phyloP scores from a whole-genome alignment of 2,888 invertebrate genomes.

The Ptilodon capucinus region DNA sequence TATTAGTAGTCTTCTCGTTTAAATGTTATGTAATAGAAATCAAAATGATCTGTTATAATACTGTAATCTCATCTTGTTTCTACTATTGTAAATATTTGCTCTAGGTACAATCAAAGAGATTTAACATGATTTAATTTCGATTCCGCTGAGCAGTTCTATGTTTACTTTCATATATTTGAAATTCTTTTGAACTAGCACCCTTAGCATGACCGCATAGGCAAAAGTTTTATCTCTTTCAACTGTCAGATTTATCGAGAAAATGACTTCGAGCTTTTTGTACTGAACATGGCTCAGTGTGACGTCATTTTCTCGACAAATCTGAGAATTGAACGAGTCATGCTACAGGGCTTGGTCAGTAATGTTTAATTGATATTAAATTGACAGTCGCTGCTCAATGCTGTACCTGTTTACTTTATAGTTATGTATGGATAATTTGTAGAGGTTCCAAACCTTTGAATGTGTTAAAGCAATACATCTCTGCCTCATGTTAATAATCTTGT shows the following conservation, averaged over 20 bases:
- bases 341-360: neutral
- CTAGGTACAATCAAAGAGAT: neutral
- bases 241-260: too few relatives aligned
- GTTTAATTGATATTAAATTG: conserved; percentile 8
- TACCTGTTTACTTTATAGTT: conserved; percentile 39
- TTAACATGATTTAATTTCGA: neutral
- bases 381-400: conserved; percentile 35
- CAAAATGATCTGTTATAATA: neutral
- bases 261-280: too few relatives aligned
- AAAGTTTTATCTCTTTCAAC: too few relatives aligned
- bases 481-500: conserved; percentile 26
- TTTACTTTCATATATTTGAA: too few relatives aligned
- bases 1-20: conserved; percentile 34
- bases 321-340: too few relatives aligned
- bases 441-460: conserved; percentile 20
- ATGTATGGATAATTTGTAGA: conserved; percentile 6
- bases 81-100: neutral
- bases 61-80: conserved; percentile 3
- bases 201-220: too few relatives aligned
- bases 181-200: too few relatives aligned
- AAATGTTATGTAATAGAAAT: conserved; percentile 12
- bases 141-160: neutral
- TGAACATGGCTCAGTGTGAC: too few relatives aligned
- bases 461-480: conserved; percentile 20
- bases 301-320: too few relatives aligned